Conservation (phyloP, 2,797 vertebrate genomes). For the Halcyon leucocephala region DNA sequence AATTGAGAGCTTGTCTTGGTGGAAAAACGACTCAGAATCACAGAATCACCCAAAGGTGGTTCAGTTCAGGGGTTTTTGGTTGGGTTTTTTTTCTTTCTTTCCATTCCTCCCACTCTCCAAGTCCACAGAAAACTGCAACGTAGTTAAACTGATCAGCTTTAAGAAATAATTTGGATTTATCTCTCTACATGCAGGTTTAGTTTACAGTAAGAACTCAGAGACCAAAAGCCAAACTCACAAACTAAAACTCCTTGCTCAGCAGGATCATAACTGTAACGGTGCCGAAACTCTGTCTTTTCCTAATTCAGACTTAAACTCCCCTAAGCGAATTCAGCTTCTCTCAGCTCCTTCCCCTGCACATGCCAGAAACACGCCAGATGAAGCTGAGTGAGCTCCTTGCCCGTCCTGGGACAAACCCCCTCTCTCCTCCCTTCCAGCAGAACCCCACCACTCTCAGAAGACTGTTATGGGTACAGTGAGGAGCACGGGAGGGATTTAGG, state of each 20-base stretch:
- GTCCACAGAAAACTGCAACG: rapidly evolving
- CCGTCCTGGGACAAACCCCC: not conserved
- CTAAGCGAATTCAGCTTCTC: not conserved
- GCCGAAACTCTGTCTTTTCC: not conserved
- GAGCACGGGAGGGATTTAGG: not conserved
- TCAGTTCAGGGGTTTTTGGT: not conserved
- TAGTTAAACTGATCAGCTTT: not conserved
- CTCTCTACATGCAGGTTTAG: not conserved
- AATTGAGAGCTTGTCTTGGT: not conserved
- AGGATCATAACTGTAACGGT: not conserved
- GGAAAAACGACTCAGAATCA: not conserved
- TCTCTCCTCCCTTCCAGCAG: not conserved
- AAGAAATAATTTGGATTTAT: not conserved
- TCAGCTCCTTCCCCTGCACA: not conserved
- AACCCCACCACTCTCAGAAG: not conserved
- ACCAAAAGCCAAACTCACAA: not conserved
- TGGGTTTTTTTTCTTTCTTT: too few relatives aligned
- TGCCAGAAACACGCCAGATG: not conserved
- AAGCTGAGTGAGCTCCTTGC: not conserved
- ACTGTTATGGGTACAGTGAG: rapidly evolving
- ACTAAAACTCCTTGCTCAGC: not conserved
- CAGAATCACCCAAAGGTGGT: not conserved
- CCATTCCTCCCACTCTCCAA: rapidly evolving
- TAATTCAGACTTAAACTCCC: not conserved
- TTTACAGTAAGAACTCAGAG: not conserved